Conservation (phyloP, 2,113 vertebrate genomes). For the Poecile atricapillus region DNA sequence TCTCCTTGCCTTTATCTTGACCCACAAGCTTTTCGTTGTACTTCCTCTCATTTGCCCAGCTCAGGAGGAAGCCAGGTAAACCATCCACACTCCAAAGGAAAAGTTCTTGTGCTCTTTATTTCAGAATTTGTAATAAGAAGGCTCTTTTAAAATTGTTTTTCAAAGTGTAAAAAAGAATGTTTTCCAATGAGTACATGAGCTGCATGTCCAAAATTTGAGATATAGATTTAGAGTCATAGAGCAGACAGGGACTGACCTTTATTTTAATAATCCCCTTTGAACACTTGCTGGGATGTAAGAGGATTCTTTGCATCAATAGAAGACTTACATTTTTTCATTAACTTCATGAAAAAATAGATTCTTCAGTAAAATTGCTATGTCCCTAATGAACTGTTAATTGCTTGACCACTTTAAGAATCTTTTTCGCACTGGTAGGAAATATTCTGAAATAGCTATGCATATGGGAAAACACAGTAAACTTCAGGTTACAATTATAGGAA, state of each 20-base stretch:
- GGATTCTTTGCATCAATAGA: background rate
- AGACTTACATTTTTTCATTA: background rate
- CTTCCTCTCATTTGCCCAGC: background rate
- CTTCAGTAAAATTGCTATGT: background rate
- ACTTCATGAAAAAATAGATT: background rate
- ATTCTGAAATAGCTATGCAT: background rate
- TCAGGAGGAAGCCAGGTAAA: background rate
- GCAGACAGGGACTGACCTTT: background rate
- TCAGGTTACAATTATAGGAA: background rate
- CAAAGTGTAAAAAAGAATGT: background rate
- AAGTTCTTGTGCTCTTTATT: background rate
- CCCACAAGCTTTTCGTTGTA: rapidly evolving
- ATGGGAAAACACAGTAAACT: background rate
- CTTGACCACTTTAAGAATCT: background rate
- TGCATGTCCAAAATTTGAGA: background rate
- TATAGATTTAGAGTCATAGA: background rate
- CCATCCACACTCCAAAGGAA: background rate
- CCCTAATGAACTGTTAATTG: background rate
- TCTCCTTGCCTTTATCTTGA: background rate
- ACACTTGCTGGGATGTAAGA: background rate
- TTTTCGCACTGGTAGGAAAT: background rate
- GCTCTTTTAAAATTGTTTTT: background rate
- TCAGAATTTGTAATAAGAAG: background rate
- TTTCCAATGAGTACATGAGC: background rate
- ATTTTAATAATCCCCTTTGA: background rate